Percentiles rank a stretch among this genome's conserved stretches.
Evolutionary conservation across 1,140 invertebrate species (phyloP).

Genomic region (Glomeris maerens): DNA sequence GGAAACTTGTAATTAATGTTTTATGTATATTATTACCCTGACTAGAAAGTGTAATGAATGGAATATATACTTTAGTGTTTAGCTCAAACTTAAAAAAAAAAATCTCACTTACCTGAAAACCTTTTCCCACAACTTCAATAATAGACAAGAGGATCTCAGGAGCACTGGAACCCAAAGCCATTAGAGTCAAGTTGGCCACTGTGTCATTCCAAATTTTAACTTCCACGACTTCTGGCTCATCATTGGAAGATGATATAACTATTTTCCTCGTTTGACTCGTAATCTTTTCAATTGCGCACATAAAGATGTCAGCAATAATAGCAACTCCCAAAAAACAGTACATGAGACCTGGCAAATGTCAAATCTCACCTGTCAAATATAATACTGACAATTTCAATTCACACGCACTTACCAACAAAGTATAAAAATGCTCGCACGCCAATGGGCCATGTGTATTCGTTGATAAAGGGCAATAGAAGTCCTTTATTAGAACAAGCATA

Average conservation of each 20-base stretch:
- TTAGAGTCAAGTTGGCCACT: slow-evolving; percentile 50
- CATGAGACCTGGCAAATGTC: slow-evolving; percentile 39
- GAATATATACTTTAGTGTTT: slow-evolving; percentile 1
- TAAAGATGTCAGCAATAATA: slow-evolving; percentile 48
- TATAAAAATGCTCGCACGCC: slow-evolving; percentile 36
- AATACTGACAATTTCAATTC: too few species aligned
- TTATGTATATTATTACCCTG: neutral
- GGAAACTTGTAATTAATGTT: neutral
- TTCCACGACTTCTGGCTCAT: slow-evolving; percentile 28
- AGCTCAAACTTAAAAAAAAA: neutral
- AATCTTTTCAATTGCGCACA: slow-evolving; percentile 49
- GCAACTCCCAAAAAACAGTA: slow-evolving; percentile 43
- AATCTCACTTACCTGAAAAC: slow-evolving; percentile 27
- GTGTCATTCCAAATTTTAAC: slow-evolving; percentile 45
- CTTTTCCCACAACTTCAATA: slow-evolving; percentile 42
- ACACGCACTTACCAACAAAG: too few species aligned
- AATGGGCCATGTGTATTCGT: slow-evolving; percentile 38
- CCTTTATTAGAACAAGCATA: slow-evolving; percentile 20
- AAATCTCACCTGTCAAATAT: too few species aligned
- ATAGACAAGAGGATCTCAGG: slow-evolving; percentile 49
- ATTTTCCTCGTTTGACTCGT: slow-evolving; percentile 46
- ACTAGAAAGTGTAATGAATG: neutral
- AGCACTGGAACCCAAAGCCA: slow-evolving; percentile 49
- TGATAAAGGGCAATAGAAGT: slow-evolving; percentile 40
- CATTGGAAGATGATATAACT: slow-evolving; percentile 13